These are phyloP conservation scores for Chrysoperla carnea DNA, from an alignment of 1,140 invertebrate genomes.

Conservation along the genomic window DNA sequence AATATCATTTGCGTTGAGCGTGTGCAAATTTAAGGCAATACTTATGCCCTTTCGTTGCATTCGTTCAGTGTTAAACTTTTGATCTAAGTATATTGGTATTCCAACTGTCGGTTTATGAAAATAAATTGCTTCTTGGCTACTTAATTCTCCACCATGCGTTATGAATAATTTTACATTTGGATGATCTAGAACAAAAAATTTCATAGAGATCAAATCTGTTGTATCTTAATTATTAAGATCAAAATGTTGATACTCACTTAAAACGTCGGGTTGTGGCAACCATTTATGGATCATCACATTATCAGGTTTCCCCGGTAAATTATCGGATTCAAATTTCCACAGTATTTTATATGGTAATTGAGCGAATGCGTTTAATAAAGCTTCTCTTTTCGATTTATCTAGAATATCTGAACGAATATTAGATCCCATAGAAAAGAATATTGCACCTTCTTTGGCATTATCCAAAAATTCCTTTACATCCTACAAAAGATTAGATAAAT, in stretches of 20 bases:
- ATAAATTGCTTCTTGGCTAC: no score
- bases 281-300: conserved; percentile 30
- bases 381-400: conserved; percentile 18
- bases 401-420: conserved; percentile 25
- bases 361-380: conserved; percentile 25
- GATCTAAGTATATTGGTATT: no score
- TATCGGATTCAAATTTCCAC: conserved; percentile 38
- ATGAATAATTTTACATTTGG: conserved; percentile 24
- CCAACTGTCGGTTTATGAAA: no score
- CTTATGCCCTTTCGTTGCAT: no score
- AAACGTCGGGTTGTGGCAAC: conserved; percentile 29
- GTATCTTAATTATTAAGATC: no score
- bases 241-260: conserved; percentile 18
- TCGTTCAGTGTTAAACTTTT: no score
- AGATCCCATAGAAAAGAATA: conserved; percentile 33
- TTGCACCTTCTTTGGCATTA: conserved; percentile 20
- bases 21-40: no score
- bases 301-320: conserved; percentile 16
- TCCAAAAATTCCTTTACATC: neutral
- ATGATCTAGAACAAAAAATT: conserved; percentile 18
- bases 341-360: conserved; percentile 31
- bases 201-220: no score
- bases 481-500: neutral
- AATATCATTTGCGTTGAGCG: no score
- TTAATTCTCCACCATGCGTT: no score